Evolutionary conservation across 2,888 invertebrate genomes (phyloP).

Genomic region (Philopedon plagiatum): DNA sequence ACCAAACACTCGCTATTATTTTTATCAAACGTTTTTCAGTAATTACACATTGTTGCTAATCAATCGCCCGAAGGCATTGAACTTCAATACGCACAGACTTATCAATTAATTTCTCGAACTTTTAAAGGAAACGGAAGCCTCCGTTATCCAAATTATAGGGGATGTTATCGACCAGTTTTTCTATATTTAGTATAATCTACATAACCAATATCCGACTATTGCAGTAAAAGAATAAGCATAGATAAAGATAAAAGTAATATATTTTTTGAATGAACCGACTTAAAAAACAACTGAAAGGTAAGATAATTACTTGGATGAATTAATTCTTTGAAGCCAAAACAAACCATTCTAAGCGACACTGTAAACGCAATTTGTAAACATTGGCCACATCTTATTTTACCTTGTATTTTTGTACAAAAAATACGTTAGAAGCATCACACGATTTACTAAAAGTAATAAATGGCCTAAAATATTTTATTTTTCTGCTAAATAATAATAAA

Average conservation of each 20-base stretch:
- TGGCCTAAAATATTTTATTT: no score
- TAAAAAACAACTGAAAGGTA: no score
- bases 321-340: no score
- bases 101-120: conserved; percentile 4
- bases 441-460: no score
- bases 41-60: conserved; percentile 32
- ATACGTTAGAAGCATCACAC: no score
- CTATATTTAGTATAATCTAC: not conserved
- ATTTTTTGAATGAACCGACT: no score
- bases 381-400: no score
- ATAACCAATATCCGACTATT: not conserved
- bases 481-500: no score
- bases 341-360: no score
- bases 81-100: conserved; percentile 37
- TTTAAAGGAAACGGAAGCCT: not conserved
- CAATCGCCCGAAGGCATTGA: conserved; percentile 42
- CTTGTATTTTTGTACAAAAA: no score
- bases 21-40: conserved; percentile 11
- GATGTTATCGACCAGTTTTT: not conserved
- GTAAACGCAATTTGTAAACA: no score
- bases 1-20: not conserved
- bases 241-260: conserved; percentile 3
- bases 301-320: no score
- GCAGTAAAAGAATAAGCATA: not conserved
- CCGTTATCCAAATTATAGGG: conserved; percentile 11